Evolutionary conservation across 2,888 invertebrate species (phyloP), one percentile per base, ranked within the genome.

Genomic region (Eristalis intricaria): DNA sequence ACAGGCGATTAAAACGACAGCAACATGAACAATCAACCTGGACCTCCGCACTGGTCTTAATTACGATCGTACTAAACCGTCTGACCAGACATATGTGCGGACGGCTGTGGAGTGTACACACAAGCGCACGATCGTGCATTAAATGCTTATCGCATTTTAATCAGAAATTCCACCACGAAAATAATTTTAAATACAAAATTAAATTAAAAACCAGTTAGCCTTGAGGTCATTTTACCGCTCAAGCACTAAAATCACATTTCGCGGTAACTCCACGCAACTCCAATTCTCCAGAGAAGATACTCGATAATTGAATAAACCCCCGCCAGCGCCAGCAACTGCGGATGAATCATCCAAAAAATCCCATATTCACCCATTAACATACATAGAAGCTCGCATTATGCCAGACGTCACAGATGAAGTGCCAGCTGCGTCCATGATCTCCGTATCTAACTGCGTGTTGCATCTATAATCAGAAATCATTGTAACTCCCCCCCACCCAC

Each of bases 301-400:
- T 38, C 64, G 43, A 50, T 19, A 15, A 43, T 7, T 56, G 11
- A 38, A 58, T 78, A 71, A 79, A 56, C 78, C 78, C 78, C 78
- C 69, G 19, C 64, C 23, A 35, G 58, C 13, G 2, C 11, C 4
- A 15, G 11, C 7, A 4, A 40, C n/a, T n/a, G n/a, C n/a, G n/a
- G n/a, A n/a, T 79, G 79, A 79, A 40, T 71, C 79, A 79, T 35
- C 32, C 38, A 32, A 71, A 71, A 60, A 64, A 50, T 56, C 79
- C 79, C 79, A 71, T 65, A 58, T 19, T 50, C 50, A 50, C 50
- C 50, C 50, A 50, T 50, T 50, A 50, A 50, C 50, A 50, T n/a
- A 78, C 56, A 38, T 58, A 58, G n/a, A 19, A 8, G 10, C 50
- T 10, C 19, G 32, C 38, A 26, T 38, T 50, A 50, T 50, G 19